These are phyloP conservation scores for Seira musarum DNA, from an alignment of 2,888 invertebrate species.

Conservation along the genomic window DNA sequence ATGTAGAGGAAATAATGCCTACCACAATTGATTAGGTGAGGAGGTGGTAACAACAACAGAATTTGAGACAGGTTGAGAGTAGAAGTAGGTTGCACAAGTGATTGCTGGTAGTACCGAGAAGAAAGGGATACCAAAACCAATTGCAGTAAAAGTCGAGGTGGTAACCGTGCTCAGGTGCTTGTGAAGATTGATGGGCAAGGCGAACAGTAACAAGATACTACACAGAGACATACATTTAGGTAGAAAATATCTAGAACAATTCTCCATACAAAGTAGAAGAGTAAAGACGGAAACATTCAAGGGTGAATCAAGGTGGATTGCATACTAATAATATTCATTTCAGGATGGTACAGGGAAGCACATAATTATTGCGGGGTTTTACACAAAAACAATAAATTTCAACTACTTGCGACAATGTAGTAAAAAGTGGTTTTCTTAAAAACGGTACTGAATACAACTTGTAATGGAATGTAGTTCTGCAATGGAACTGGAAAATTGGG, in stretches of 20 bases:
- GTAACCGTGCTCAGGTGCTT: slow-evolving; percentile 60
- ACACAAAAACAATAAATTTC: not conserved
- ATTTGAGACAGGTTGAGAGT: slow-evolving; percentile 60
- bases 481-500: too few relatives aligned
- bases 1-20: slow-evolving; percentile 60
- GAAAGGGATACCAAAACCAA: slow-evolving; percentile 60
- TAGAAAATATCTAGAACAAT: slow-evolving; percentile 6
- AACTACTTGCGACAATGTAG: too few relatives aligned
- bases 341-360: slow-evolving; percentile 1
- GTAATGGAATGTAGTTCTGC: too few relatives aligned
- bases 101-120: slow-evolving; percentile 48
- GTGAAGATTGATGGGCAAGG: slow-evolving; percentile 63
- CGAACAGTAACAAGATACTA: slow-evolving; percentile 60
- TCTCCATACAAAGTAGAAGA: too few relatives aligned
- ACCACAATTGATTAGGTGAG: slow-evolving; percentile 65
- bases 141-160: slow-evolving; percentile 60
- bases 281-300: too few relatives aligned
- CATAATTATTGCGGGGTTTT: not conserved
- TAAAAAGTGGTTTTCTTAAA: too few relatives aligned
- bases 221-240: slow-evolving; percentile 37
- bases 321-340: too few relatives aligned
- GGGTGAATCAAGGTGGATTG: too few relatives aligned
- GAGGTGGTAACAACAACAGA: slow-evolving; percentile 62
- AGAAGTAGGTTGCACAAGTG: slow-evolving; percentile 40
- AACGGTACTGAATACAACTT: too few relatives aligned